Base-by-base conservation (phyloP, 2,113 vertebrate species). In the Plecotus auritus region DNA sequence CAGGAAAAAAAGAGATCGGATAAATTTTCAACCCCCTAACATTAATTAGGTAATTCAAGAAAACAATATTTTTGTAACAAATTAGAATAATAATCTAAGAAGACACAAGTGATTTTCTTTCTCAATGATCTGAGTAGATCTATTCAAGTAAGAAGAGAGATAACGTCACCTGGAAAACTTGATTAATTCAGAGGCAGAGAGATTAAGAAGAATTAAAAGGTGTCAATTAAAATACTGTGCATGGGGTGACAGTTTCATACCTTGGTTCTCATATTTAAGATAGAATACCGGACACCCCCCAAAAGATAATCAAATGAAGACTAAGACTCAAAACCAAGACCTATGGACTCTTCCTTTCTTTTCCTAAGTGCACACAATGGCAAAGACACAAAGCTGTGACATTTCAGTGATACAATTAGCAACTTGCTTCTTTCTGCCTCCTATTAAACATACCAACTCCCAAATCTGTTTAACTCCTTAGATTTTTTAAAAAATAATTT, bases 71-170 rank as follows among this genome's bases (percentile, higher is more conserved):
- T 72, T 84, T 83, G 16, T 73, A 40, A 70, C 8, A 35, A 80
- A n/a, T 56, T 78, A 94, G 10, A 59, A 17, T 72, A 77, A 69
- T 82, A 85, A 86, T 90, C 74, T 80, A 56, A 89, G 66, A 91
- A 92, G 30, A 73, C 30, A 73, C 3, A 78, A 85, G 11, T 72
- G 37, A 86, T 85, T 93, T 96, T 94, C 82, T 74, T 3, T 93
- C 40, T 83, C 80, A 93, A 0, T 17, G 3, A 51, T 54, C 8
- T 47, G 56, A 92, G 32, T 49, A 64, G 47, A 67, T 6, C 10
- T 87, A 85, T 74, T 94, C 35, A 80, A 72, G 11, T 59, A 51
- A 88, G n/a, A 91, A 90, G 67, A 81, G 51, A 85, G 17, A 42
- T 13, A 81, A 93, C 20, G 32, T 66, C 47, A 67, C 66, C 18